A percentile compares a stretch with the other conserved stretches of the same genome.
Evolutionary conservation across 2,797 vertebrate species (phyloP).

Genomic region (Nannoperca australis): DNA sequence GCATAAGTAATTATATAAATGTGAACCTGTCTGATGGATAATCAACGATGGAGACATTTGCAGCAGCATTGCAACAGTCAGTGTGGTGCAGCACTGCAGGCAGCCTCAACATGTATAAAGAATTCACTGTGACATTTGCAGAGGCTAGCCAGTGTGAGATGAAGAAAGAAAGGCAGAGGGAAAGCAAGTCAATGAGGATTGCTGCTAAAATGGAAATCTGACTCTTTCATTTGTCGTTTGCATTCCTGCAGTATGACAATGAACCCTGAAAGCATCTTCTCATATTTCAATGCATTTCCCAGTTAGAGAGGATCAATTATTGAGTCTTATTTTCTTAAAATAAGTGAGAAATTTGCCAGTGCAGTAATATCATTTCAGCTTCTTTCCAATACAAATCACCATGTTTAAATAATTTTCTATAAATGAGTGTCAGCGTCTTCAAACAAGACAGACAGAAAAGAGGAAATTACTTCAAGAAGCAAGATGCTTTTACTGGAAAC

Average conservation of each 20-base stretch:
- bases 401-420: background rate
- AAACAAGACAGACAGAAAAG: background rate
- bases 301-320: constrained; percentile 31
- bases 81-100: constrained; percentile 64
- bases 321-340: background rate
- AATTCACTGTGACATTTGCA: constrained; percentile 79
- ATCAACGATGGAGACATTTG: constrained; percentile 13
- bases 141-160: constrained; percentile 48
- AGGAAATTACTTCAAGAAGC: background rate
- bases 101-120: constrained; percentile 72
- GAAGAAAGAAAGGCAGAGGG: constrained; percentile 30
- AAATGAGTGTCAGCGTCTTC: background rate
- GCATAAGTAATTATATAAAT: constrained; percentile 36
- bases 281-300: constrained; percentile 33
- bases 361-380: background rate
- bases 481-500: background rate
- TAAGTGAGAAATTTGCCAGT: background rate
- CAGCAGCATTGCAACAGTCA: constrained; percentile 23
- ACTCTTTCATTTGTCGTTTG: constrained; percentile 59
- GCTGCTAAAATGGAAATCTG: constrained; percentile 41
- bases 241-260: constrained; percentile 50
- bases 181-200: constrained; percentile 33
- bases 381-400: background rate
- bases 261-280: constrained; percentile 24
- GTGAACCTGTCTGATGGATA: constrained; percentile 10